Conservation (phyloP, 2,888 invertebrate genomes). For the Drepanosiphum platanoidis region DNA sequence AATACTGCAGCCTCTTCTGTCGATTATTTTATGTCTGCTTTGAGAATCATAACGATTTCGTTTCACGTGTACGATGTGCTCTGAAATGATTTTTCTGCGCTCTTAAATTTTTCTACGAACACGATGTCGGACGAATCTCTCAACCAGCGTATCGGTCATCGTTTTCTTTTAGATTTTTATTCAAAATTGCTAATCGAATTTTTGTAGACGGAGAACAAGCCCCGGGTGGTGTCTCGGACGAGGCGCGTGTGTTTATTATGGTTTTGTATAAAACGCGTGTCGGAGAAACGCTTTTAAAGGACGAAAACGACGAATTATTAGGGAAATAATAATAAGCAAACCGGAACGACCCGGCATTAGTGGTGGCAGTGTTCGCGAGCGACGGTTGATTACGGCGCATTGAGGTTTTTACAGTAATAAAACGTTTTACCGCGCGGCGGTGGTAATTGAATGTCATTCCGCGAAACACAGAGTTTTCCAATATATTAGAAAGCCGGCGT, state of each 20-base stretch:
- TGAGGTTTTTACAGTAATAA: not conserved
- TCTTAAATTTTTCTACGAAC: too few species aligned
- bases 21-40: too few species aligned
- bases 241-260: not conserved
- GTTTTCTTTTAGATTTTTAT: too few species aligned
- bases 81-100: too few species aligned
- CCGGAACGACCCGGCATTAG: not conserved
- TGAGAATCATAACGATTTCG: too few species aligned
- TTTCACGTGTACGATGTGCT: too few species aligned
- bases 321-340: not conserved
- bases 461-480: not conserved
- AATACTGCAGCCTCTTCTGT: too few species aligned
- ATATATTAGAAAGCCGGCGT: not conserved
- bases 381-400: not conserved
- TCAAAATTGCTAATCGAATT: too few species aligned
- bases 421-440: not conserved
- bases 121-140: too few species aligned
- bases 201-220: too few species aligned
- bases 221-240: constrained; percentile 32
- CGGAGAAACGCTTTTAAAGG: not conserved
- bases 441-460: constrained; percentile 10
- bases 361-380: too few species aligned
- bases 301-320: not conserved
- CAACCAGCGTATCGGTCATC: too few species aligned
- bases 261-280: not conserved